A percentile compares a stretch with the other conserved stretches of the same genome.
phyloP scores from a whole-genome alignment of 2,888 invertebrate genomes.

The Lottia gigantea region DNA sequence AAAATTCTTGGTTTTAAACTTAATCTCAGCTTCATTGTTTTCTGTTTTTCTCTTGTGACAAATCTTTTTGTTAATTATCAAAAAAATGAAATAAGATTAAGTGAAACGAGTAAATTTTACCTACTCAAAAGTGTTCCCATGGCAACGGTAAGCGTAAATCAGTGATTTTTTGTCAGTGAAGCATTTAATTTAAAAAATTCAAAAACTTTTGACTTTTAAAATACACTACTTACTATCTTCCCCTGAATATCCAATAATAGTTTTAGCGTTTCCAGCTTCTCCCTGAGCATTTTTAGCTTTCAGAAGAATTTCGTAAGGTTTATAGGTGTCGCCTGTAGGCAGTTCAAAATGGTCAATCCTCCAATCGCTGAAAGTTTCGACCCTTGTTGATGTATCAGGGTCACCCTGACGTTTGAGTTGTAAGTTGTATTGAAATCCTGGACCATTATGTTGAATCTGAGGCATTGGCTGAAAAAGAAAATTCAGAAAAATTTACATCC shows the following conservation, averaged over 20 bases:
- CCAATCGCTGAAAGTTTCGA: slow-evolving; percentile 76
- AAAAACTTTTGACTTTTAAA: too few relatives aligned
- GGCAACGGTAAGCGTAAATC: too few relatives aligned
- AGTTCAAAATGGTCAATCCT: slow-evolving; percentile 23
- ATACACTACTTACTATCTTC: slow-evolving; percentile 71
- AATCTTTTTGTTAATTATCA: too few relatives aligned
- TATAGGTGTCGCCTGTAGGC: slow-evolving; percentile 76
- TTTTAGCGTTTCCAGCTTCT: slow-evolving; percentile 83
- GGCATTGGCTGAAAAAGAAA: slow-evolving; percentile 82
- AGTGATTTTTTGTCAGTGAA: too few relatives aligned
- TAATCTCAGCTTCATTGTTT: too few relatives aligned
- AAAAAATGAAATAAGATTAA: too few relatives aligned
- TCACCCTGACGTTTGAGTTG: slow-evolving; percentile 82
- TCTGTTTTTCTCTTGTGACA: too few relatives aligned
- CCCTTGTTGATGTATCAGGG: slow-evolving; percentile 73
- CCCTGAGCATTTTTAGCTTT: slow-evolving; percentile 91
- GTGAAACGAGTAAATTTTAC: too few relatives aligned
- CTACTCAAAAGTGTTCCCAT: too few relatives aligned
- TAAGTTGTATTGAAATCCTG: slow-evolving; percentile 91
- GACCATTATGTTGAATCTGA: slow-evolving; percentile 95
- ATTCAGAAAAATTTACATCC: neutral
- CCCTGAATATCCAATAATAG: slow-evolving; percentile 90
- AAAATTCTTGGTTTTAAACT: too few relatives aligned
- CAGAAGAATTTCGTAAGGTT: slow-evolving; percentile 89
- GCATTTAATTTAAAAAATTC: too few relatives aligned